These are phyloP conservation scores for Theodoxus fluviatilis DNA, from an alignment of 2,888 invertebrate species.

Conservation along the genomic window DNA sequence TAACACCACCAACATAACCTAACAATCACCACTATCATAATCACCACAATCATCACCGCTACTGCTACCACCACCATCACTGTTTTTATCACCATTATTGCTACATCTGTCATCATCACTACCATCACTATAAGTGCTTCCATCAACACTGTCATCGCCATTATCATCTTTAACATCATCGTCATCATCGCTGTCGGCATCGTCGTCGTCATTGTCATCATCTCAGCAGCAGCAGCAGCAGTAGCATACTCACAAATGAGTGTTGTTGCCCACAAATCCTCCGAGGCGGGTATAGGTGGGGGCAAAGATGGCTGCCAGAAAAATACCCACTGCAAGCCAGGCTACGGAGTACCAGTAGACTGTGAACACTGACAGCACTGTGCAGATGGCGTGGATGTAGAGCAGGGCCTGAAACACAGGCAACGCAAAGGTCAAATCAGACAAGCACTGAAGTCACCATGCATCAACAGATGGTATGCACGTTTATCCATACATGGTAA, in stretches of 20 bases:
- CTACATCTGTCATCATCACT: no score
- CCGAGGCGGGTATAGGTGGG: slow-evolving; percentile 55
- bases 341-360: slow-evolving; percentile 52
- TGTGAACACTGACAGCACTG: slow-evolving; percentile 48
- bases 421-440: not conserved
- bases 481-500: not conserved
- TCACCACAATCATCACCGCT: no score
- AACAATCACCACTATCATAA: no score
- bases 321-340: slow-evolving; percentile 46
- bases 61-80: no score
- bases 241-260: slow-evolving; percentile 56
- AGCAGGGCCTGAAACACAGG: slow-evolving; percentile 45
- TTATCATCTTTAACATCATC: no score
- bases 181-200: no score
- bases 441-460: not conserved
- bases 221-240: no score
- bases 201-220: no score
- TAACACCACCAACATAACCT: no score
- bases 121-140: no score
- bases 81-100: no score
- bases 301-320: slow-evolving; percentile 41
- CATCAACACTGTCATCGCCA: no score
- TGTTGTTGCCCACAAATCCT: slow-evolving; percentile 58
- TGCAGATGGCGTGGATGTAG: slow-evolving; percentile 48
- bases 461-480: not conserved